Conservation (phyloP, 1,140 invertebrate species). For the Chelonus insularis region DNA sequence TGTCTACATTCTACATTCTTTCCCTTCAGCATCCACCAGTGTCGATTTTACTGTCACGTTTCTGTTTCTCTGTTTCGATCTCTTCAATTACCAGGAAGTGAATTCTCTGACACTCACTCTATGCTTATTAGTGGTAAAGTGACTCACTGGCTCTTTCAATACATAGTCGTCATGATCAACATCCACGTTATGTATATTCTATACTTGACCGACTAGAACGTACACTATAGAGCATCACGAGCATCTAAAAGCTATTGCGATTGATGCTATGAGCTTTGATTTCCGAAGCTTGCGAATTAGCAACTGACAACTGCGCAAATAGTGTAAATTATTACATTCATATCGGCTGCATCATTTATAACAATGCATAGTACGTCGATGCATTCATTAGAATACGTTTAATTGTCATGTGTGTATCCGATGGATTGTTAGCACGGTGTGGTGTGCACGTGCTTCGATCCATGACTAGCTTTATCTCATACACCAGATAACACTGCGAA, state of each 20-base stretch:
- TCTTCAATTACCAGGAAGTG: conserved; percentile 6
- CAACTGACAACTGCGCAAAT: background rate
- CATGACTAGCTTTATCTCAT: conserved; percentile 3
- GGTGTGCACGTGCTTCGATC: conserved; percentile 4
- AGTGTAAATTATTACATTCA: background rate
- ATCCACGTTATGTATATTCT: no score
- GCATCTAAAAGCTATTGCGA: no score
- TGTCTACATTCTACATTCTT: conserved; percentile 20
- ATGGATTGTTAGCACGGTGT: conserved; percentile 15
- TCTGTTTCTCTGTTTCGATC: background rate
- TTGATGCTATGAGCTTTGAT: background rate
- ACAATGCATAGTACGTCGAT: background rate
- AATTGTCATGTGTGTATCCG: conserved; percentile 29
- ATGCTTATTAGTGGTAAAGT: background rate
- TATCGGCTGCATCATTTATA: background rate
- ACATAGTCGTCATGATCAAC: no score
- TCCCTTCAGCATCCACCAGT: background rate
- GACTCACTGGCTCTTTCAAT: conserved; percentile 3
- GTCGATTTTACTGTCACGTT: conserved; percentile 8
- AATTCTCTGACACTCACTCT: background rate
- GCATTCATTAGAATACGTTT: conserved; percentile 36
- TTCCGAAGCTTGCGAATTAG: background rate
- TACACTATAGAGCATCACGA: no score
- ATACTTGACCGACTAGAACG: no score
- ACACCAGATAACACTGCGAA: background rate